Conservation (phyloP, 2,113 vertebrate genomes). For the Paraplagusia blochii region DNA sequence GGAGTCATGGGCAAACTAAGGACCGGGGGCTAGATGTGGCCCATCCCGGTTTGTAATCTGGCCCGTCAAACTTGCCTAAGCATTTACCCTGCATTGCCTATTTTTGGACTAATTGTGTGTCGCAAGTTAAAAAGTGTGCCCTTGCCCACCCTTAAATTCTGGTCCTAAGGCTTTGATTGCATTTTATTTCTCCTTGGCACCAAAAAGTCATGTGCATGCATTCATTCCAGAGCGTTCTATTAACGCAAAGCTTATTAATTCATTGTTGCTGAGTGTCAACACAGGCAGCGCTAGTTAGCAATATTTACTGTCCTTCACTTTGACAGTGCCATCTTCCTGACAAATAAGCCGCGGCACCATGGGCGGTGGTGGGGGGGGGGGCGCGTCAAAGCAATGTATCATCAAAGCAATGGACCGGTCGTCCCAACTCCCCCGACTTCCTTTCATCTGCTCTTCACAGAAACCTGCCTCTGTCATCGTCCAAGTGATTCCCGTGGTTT, state of each 20-base stretch:
- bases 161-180: background rate
- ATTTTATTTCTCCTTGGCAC: background rate
- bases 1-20: too few relatives aligned
- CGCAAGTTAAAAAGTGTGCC: too few relatives aligned
- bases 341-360: slow-evolving; percentile 60
- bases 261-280: slow-evolving; percentile 36
- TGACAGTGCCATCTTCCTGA: slow-evolving; percentile 40
- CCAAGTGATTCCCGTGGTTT: slow-evolving; percentile 51
- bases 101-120: too few relatives aligned
- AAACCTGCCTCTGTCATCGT: slow-evolving; percentile 19
- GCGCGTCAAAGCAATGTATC: slow-evolving; percentile 54
- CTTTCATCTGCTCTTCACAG: slow-evolving; percentile 46
- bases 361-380: too few relatives aligned
- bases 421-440: slow-evolving; percentile 23
- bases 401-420: slow-evolving; percentile 52
- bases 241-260: slow-evolving; percentile 25
- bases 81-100: too few relatives aligned
- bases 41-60: too few relatives aligned
- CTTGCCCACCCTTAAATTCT: too few relatives aligned
- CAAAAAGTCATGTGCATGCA: background rate
- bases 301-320: slow-evolving; percentile 28
- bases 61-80: too few relatives aligned
- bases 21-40: too few relatives aligned
- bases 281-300: slow-evolving; percentile 34
- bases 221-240: slow-evolving; percentile 7